Evolutionary conservation across 1,140 invertebrate species (phyloP).

Genomic region (Battus philenor): DNA sequence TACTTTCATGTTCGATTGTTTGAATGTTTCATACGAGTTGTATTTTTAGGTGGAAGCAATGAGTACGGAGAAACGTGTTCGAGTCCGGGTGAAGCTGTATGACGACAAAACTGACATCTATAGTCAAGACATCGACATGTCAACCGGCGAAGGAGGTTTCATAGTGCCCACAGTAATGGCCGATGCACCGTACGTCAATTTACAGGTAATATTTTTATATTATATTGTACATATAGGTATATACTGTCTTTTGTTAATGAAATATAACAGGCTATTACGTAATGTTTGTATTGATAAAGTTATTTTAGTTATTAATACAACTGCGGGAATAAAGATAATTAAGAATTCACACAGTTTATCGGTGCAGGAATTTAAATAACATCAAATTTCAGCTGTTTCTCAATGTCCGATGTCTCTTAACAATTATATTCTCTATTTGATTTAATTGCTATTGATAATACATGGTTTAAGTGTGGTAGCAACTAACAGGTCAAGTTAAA

Average conservation of each 20-base stretch:
- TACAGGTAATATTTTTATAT: constrained; percentile 70
- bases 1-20: too few relatives aligned
- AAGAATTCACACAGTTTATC: too few relatives aligned
- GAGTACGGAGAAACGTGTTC: constrained; percentile 79
- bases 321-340: too few relatives aligned
- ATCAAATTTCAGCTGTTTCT: not conserved
- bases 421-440: too few relatives aligned
- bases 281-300: too few relatives aligned
- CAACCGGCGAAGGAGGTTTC: constrained; percentile 79
- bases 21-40: too few relatives aligned
- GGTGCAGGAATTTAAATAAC: too few relatives aligned
- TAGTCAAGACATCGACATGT: constrained; percentile 81
- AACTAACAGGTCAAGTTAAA: not conserved
- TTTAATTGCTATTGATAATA: too few relatives aligned
- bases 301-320: too few relatives aligned
- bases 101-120: constrained; percentile 81
- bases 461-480: not conserved
- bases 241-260: too few relatives aligned
- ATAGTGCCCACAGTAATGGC: constrained; percentile 80
- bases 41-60: constrained; percentile 81
- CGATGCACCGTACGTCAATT: constrained; percentile 78
- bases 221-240: not conserved
- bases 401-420: not conserved
- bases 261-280: too few relatives aligned
- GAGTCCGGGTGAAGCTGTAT: constrained; percentile 80